A percentile compares a stretch with the other conserved stretches of the same genome.
phyloP scores from a whole-genome alignment of 1,140 invertebrate genomes.

The Brachionus manjavacas region DNA sequence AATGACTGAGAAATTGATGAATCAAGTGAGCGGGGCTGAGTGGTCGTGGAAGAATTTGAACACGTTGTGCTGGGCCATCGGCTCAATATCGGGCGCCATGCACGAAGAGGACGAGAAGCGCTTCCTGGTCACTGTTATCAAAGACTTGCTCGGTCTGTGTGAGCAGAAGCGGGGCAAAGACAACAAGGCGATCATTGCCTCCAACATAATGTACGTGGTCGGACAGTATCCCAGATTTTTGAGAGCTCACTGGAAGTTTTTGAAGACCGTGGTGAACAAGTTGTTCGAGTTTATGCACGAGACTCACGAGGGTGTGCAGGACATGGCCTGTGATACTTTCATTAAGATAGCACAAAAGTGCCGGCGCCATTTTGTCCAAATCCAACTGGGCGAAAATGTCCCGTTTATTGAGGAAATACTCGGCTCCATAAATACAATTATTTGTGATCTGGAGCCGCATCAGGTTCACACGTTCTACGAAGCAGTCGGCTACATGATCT shows the following conservation, averaged over 20 bases:
- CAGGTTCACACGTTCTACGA: slow-evolving; percentile 99
- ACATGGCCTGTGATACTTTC: slow-evolving; percentile 99
- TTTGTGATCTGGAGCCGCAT: slow-evolving; percentile 94
- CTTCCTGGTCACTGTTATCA: slow-evolving; percentile 98
- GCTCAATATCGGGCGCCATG: slow-evolving; percentile 97
- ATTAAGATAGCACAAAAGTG: slow-evolving; percentile 99
- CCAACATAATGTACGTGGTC: slow-evolving; percentile 99
- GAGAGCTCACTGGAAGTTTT: slow-evolving; percentile 98
- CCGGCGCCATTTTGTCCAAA: slow-evolving; percentile 85
- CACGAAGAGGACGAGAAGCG: slow-evolving; percentile 98
- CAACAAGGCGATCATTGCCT: slow-evolving; percentile 99
- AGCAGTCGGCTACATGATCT: slow-evolving; percentile 98
- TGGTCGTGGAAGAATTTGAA: slow-evolving; percentile 99
- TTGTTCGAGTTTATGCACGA: slow-evolving; percentile 99
- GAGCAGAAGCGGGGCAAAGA: slow-evolving; percentile 99
- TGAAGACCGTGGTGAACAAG: slow-evolving; percentile 99
- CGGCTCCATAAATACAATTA: slow-evolving; percentile 88
- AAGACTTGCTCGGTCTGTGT: slow-evolving; percentile 93
- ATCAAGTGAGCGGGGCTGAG: slow-evolving; percentile 96
- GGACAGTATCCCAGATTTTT: slow-evolving; percentile 98
- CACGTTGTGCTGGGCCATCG: slow-evolving; percentile 97
- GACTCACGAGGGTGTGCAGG: slow-evolving; percentile 94
- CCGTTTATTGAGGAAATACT: slow-evolving; percentile 99
- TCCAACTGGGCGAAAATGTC: slow-evolving; percentile 88
- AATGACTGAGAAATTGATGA: slow-evolving; percentile 97